Evolutionary conservation across 2,797 vertebrate species (phyloP).

Genomic region (Amniataba percoides): DNA sequence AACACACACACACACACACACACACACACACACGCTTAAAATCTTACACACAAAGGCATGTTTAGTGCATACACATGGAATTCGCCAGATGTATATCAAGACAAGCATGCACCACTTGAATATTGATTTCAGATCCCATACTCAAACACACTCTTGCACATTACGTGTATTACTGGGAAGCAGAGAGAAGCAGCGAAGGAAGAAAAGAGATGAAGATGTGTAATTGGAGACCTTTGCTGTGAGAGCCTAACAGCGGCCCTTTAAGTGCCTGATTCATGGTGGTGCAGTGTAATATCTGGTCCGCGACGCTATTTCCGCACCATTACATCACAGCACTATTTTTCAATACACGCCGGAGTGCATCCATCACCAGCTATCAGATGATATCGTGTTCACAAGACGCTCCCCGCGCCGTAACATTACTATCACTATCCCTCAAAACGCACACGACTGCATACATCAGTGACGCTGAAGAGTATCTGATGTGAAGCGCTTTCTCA

Average conservation of each 20-base stretch:
- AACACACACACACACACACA: slow-evolving; percentile 25
- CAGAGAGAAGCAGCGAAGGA: slow-evolving; percentile 18
- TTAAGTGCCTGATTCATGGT: slow-evolving; percentile 70
- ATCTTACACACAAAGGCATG: slow-evolving; percentile 17
- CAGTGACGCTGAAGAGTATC: slow-evolving; percentile 11
- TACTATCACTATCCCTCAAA: slow-evolving; percentile 35
- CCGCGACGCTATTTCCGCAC: slow-evolving; percentile 55
- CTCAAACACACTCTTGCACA: slow-evolving; percentile 33
- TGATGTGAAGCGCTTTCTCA: slow-evolving; percentile 20
- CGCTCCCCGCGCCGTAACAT: slow-evolving; percentile 46
- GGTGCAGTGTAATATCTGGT: slow-evolving; percentile 62
- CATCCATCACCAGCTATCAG: slow-evolving; percentile 64
- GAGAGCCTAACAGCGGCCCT: slow-evolving; percentile 30
- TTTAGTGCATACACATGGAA: slow-evolving; percentile 20
- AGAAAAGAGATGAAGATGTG: slow-evolving; percentile 42
- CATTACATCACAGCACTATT: slow-evolving; percentile 68
- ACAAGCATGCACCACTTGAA: slow-evolving; percentile 12
- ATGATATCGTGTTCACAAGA: slow-evolving; percentile 61
- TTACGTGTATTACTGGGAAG: slow-evolving; percentile 31
- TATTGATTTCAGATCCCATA: slow-evolving; percentile 56
- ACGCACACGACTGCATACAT: slow-evolving; percentile 16
- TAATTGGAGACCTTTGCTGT: slow-evolving; percentile 58
- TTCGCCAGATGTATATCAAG: slow-evolving; percentile 22
- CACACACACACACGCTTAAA: background rate
- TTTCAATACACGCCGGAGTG: slow-evolving; percentile 47